Evolutionary conservation across 2,113 vertebrate species (phyloP), one percentile per base, ranked within the genome.

Genomic region (Speoplatyrhinus poulsoni): DNA sequence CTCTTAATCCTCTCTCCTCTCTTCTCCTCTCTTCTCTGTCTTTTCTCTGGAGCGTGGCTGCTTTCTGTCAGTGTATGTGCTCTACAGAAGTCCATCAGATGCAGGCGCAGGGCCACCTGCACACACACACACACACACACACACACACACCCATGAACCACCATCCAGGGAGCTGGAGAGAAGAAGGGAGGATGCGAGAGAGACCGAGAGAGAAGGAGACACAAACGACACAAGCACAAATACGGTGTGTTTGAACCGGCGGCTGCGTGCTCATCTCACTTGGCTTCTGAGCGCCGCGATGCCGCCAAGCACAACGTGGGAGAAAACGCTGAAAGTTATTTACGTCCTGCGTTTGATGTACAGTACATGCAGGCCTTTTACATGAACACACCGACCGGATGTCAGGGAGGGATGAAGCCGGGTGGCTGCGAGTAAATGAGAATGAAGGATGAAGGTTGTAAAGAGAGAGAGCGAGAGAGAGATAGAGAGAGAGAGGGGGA

Each of bases 31-130:
- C 33, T 12, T 59, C 57, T 33, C 26, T 4, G 3, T 58, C 19
- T 58, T 26, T 26, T 26, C 26, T 26, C 52, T 6, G 8, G 52
- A 53, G 49, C 49, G 49, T n/a, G 12, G 36, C 4, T 41, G 36
- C 5, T 41, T 8, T 41, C 36, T 41, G 36, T 41, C 36, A 8
- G 36, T 41, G 36, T 41, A 4, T 41, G 36, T 26, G 26, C 1
- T 26, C 26, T 2, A 1, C 26, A 26, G 26, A 26, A 26, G 26
- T 41, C 36, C 36, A 8, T 41, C 82, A 85, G 78, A 72, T 75
- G 75, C 72, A 81, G 75, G 87, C 84, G 80, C 70, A 63, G 66
- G 75, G 90, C 91, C 91, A 91, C 77, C 80, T 62, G 80, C 88
- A 88, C 85, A 85, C 81, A 81, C 82, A 88, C 85, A 82, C 79